These are phyloP conservation scores for Orius insidiosus DNA, from an alignment of 1,140 invertebrate genomes.

Conservation along the genomic window DNA sequence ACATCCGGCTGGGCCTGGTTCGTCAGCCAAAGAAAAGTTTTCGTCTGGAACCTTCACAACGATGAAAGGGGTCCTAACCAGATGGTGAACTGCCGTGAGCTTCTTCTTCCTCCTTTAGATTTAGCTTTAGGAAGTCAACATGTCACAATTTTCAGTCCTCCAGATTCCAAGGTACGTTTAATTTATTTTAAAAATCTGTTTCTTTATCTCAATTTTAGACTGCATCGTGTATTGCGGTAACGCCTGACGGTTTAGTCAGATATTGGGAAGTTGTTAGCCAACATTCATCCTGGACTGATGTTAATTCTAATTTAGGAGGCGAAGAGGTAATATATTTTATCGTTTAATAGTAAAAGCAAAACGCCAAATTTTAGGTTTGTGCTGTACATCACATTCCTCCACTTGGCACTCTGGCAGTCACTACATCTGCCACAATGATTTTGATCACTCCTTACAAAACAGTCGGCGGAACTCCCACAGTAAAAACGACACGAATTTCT, in stretches of 20 bases:
- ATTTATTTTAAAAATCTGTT: conserved; percentile 40
- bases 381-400: conserved; percentile 49
- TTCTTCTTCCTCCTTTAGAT: too few species aligned
- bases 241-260: conserved; percentile 76
- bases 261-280: conserved; percentile 84
- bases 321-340: conserved; percentile 14
- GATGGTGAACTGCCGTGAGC: too few species aligned
- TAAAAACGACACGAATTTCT: conserved; percentile 51
- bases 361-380: conserved; percentile 30
- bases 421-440: conserved; percentile 79
- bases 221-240: conserved; percentile 78
- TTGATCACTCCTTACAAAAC: conserved; percentile 38
- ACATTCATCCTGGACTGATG: conserved; percentile 69
- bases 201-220: conserved; percentile 63
- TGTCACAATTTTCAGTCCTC: too few species aligned
- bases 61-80: too few species aligned
- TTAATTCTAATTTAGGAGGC: conserved; percentile 58
- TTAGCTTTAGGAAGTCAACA: too few species aligned
- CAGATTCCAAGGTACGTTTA: too few species aligned
- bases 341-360: neutral
- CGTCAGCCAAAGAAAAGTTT: too few species aligned
- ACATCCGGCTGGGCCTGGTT: too few species aligned
- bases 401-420: conserved; percentile 66
- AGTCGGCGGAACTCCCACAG: conserved; percentile 36
- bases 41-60: too few species aligned